Base-by-base conservation (phyloP, 2,113 vertebrate species). In the Calyptommatus sinebrachiatus region DNA sequence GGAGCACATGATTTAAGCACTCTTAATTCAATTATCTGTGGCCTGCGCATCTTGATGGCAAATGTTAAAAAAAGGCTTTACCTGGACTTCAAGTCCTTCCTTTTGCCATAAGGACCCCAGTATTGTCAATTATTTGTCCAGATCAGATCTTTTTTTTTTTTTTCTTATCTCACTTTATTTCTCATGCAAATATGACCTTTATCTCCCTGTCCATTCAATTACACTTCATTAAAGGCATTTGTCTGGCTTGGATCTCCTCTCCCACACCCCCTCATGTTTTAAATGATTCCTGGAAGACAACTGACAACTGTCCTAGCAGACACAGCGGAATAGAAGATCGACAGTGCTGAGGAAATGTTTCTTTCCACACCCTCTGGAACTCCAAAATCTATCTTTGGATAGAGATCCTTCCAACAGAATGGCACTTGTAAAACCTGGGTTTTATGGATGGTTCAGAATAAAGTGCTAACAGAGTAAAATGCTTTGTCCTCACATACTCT, bases 101-200 rank as follows among this genome's bases (percentile, higher is more conserved):
- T 81, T n/a, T 69, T 73, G n/a, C 29, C 72, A 85, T 79, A 78
- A 61, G 41, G n/a, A 77, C 46, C 35, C 46, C 78, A 14, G 65
- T 48, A 21, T 4, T 69, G 14, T 35, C 66, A 66, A 77, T 92
- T 79, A 85, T 90, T 89, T 83, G 62, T 87, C 73, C 82, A 83
- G 77, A 76, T 3, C 60, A 80, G 10, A 29, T 65, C 16, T 65
- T 41, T 41, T 41, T 41, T 41, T 41, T n/a, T 85, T 89, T 87
- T 74, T 87, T 46, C 81, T 78, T 67, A 84, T 53, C 78, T 76
- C 87, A 78, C 73, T 84, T 16, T 90, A 9, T 90, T 92, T 60
- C 76, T 85, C 63, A 90, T 91, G 84, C 79, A 92, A 88, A 92
- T 90, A 85, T 85, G 73, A 90, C 82, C 84, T 93, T 90, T 92